Evolutionary conservation across 2,888 invertebrate species (phyloP).

Genomic region (Cataglyphis albicans): DNA sequence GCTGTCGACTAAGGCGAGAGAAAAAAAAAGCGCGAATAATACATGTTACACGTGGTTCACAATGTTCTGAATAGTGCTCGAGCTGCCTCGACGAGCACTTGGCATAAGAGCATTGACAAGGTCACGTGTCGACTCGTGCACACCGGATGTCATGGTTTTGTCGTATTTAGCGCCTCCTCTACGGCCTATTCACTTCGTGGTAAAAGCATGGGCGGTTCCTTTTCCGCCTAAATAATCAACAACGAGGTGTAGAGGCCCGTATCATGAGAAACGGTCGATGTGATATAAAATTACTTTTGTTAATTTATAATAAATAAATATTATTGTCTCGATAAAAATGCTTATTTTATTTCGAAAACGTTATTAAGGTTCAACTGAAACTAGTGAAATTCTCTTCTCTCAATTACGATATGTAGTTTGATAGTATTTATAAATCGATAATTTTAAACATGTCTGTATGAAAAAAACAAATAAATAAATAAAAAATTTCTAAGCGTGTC

Average conservation of each 20-base stretch:
- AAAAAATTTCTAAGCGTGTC: background rate
- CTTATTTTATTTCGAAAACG: background rate
- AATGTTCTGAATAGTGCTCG: conserved; percentile 50
- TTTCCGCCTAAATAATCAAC: conserved; percentile 75
- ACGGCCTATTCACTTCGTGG: conserved; percentile 74
- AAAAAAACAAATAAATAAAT: background rate
- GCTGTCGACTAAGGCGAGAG: background rate
- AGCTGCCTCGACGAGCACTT: conserved; percentile 56
- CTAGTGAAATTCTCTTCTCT: background rate
- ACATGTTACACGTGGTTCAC: conserved; percentile 61
- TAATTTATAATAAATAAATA: background rate
- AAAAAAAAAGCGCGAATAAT: conserved; percentile 58
- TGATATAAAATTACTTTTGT: background rate
- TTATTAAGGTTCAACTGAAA: background rate
- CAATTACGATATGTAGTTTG: background rate
- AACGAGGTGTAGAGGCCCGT: conserved; percentile 56
- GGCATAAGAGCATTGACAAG: conserved; percentile 74
- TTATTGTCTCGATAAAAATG: background rate
- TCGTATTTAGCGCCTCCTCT: conserved; percentile 81
- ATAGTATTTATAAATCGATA: background rate
- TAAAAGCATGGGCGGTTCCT: conserved; percentile 82
- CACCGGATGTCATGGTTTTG: conserved; percentile 83
- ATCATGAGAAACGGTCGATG: conserved; percentile 67
- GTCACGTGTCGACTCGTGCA: conserved; percentile 84
- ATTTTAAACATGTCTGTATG: background rate